These are phyloP conservation scores for Frankliniella fusca DNA, from an alignment of 2,888 invertebrate genomes.

Conservation along the genomic window DNA sequence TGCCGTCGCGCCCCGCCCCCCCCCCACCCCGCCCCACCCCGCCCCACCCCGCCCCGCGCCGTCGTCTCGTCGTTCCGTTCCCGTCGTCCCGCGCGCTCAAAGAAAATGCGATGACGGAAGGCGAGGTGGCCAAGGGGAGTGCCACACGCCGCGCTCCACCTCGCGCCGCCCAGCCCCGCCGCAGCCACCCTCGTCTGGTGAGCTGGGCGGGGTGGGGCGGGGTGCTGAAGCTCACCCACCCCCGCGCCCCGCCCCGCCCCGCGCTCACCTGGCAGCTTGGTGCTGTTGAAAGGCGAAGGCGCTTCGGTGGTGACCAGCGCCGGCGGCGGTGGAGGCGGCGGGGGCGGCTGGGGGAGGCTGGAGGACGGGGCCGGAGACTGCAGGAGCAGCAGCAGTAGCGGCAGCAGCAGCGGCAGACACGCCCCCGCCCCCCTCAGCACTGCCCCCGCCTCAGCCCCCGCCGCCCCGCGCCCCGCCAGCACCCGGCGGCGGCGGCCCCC, in stretches of 20 bases:
- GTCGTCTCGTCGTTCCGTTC: not conserved
- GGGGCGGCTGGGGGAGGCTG: not conserved
- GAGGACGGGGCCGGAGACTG: not conserved
- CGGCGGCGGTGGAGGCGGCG: not conserved
- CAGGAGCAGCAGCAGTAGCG: constrained; percentile 5
- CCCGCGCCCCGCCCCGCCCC: too few relatives aligned
- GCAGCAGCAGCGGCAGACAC: not conserved
- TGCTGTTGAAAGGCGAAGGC: not conserved
- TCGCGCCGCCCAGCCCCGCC: too few relatives aligned
- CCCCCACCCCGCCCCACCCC: too few relatives aligned
- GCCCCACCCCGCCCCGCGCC: not conserved
- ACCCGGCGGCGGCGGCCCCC: not conserved
- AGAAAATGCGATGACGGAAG: too few relatives aligned
- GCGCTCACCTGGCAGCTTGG: not conserved
- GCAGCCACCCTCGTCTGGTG: too few relatives aligned
- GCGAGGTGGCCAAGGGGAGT: too few relatives aligned
- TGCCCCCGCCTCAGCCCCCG: not conserved
- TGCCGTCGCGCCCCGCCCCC: not conserved
- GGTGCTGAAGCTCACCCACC: not conserved
- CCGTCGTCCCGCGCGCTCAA: too few relatives aligned
- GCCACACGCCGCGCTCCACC: too few relatives aligned
- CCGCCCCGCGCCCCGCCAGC: not conserved
- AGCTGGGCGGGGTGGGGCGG: too few relatives aligned
- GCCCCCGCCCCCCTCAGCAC: not conserved
- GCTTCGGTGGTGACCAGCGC: not conserved